These are phyloP conservation scores for Xenops minutus DNA, from an alignment of 2,797 vertebrate genomes.

Conservation along the genomic window DNA sequence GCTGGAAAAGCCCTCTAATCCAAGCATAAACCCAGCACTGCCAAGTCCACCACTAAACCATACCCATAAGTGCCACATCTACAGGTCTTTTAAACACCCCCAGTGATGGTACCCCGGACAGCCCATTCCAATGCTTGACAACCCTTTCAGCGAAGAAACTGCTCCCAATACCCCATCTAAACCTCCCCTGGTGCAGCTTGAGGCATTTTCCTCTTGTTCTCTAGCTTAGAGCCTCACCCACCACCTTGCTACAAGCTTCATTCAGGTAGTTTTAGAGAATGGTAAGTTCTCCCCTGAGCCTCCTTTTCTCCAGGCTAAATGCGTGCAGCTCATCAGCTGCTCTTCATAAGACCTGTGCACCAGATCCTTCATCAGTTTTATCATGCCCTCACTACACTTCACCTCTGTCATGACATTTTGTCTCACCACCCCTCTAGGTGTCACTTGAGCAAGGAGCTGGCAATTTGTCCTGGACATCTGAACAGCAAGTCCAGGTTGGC, in stretches of 20 bases:
- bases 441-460: neutral
- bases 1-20: neutral
- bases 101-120: neutral
- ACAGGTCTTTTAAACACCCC: neutral
- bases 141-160: neutral
- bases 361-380: neutral
- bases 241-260: neutral
- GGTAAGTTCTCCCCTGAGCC: neutral
- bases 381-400: neutral
- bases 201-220: neutral
- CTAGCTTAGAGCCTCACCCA: neutral
- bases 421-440: neutral
- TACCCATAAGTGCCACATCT: neutral
- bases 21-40: neutral
- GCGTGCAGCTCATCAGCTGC: neutral
- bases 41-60: neutral
- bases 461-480: neutral
- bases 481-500: neutral
- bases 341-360: neutral
- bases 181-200: neutral
- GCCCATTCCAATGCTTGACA: neutral
- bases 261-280: neutral
- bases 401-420: neutral
- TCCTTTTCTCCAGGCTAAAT: neutral
- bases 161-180: neutral